A percentile compares a stretch with the other conserved stretches of the same genome.
These are phyloP conservation scores for Zingel zingel DNA, from an alignment of 2,113 vertebrate species.

Conservation along the genomic window DNA sequence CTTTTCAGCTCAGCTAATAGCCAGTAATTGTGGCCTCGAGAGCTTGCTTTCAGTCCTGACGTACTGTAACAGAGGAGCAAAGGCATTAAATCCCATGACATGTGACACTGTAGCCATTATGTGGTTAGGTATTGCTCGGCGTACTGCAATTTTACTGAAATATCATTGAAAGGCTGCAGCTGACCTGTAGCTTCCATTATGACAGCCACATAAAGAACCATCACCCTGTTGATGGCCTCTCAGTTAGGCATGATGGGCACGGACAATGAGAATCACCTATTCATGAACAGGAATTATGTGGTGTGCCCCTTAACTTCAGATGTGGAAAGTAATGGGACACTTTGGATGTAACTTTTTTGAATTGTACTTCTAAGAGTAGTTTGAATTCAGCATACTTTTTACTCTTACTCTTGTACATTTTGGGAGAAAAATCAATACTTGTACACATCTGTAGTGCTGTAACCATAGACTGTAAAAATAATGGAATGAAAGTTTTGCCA, in stretches of 20 bases:
- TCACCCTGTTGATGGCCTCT: background rate
- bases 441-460: background rate
- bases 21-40: background rate
- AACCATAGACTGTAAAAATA: no score
- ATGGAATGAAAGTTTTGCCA: no score
- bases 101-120: background rate
- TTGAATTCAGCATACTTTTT: background rate
- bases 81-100: background rate
- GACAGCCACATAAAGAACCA: background rate
- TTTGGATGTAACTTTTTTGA: background rate
- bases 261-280: background rate
- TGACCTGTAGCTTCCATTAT: background rate
- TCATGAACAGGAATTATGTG: background rate
- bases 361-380: background rate
- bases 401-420: background rate
- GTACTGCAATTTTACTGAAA: background rate
- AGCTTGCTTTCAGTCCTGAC: background rate
- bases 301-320: background rate
- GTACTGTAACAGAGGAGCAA: background rate
- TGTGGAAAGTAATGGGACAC: background rate
- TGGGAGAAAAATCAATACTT: background rate
- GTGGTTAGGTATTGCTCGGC: background rate
- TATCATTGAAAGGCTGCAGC: background rate
- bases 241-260: background rate
- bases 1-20: background rate